Evolutionary conservation across 64 coral and sea anemone genomes (phyloP).

Genomic region (Montipora sp.): DNA sequence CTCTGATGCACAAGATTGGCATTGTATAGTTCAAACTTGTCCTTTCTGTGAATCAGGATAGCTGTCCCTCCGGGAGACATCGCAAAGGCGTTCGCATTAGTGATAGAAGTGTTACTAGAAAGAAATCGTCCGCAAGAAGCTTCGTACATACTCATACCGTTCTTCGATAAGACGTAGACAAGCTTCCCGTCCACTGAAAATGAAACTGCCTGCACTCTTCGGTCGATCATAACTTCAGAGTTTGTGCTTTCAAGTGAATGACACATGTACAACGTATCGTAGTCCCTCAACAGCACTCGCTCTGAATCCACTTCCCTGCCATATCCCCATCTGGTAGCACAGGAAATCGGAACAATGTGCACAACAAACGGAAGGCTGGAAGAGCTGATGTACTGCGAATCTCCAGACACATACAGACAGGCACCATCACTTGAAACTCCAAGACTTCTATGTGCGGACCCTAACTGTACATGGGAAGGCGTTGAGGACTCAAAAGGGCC

Average conservation of each 20-base stretch:
- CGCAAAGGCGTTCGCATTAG: constrained; percentile 11
- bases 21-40: constrained; percentile 34
- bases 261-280: constrained; percentile 58
- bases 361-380: constrained; percentile 12
- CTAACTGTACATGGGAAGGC: background rate
- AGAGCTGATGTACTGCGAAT: background rate
- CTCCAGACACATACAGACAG: constrained; percentile 52
- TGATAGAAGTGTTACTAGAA: background rate
- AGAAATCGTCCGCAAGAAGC: constrained; percentile 46
- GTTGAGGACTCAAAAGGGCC: background rate
- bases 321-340: constrained; percentile 12
- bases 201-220: constrained; percentile 32
- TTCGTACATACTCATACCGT: constrained; percentile 48
- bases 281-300: constrained; percentile 51
- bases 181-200: constrained; percentile 58
- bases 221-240: background rate
- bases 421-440: constrained; percentile 48
- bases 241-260: background rate
- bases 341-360: constrained; percentile 47
- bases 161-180: constrained; percentile 49
- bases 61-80: constrained; percentile 1
- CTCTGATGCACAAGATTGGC: constrained; percentile 24
- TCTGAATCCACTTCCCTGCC: constrained; percentile 31
- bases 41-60: constrained; percentile 40
- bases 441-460: constrained; percentile 38